Evolutionary conservation across 2,888 invertebrate genomes (phyloP).

Genomic region (Rutpela maculata): DNA sequence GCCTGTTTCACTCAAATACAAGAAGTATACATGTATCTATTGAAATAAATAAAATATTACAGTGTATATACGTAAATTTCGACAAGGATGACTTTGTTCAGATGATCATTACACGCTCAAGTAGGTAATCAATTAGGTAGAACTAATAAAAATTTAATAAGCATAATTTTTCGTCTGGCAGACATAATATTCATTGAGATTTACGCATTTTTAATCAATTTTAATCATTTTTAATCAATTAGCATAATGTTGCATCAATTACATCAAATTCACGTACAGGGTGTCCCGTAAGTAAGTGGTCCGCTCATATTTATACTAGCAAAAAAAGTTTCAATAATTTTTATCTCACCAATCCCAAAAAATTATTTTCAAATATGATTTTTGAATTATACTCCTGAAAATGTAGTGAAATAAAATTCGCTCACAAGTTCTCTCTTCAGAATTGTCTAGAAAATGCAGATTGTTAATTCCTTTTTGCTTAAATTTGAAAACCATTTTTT

Average conservation of each 20-base stretch:
- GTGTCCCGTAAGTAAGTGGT: not conserved
- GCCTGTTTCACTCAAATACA: not conserved
- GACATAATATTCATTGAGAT: not conserved
- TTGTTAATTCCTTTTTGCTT: no score
- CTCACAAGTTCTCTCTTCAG: no score
- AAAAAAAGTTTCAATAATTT: no score
- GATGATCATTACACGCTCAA: not conserved
- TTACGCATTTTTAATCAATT: not conserved
- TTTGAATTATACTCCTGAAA: no score
- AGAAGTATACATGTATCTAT: not conserved
- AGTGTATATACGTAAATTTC: not conserved
- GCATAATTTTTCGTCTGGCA: not conserved
- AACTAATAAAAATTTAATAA: constrained; percentile 1
- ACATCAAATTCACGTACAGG: not conserved
- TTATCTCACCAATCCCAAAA: no score
- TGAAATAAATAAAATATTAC: not conserved
- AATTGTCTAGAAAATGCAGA: no score
- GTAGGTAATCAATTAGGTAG: constrained; percentile 3
- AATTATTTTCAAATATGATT: no score
- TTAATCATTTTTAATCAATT: not conserved
- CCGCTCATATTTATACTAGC: no score
- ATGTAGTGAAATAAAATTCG: no score
- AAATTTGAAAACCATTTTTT: no score
- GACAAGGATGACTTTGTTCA: not conserved
- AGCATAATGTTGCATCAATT: not conserved